Percentiles rank a stretch among this genome's conserved stretches.
phyloP scores from a whole-genome alignment of 2,797 vertebrate genomes.

The Alcedo quadribrachys region DNA sequence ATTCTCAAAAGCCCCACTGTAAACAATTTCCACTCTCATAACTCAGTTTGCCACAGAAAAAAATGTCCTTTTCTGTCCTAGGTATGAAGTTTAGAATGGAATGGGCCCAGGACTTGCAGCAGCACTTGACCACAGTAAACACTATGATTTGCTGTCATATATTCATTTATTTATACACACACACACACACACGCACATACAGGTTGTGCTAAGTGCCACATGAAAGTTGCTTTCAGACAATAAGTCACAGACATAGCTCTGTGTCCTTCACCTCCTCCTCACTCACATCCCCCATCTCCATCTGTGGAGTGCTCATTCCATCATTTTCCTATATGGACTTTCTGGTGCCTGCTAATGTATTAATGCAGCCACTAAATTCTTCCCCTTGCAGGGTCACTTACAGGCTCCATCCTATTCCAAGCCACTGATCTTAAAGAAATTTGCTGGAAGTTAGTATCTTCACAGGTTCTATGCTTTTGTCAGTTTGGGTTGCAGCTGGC shows the following conservation, averaged over 20 bases:
- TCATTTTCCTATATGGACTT: not conserved
- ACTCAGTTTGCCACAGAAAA: not conserved
- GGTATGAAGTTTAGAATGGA: not conserved
- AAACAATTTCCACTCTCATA: not conserved
- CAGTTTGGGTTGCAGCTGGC: not conserved
- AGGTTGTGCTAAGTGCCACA: not conserved
- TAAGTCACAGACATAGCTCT: not conserved
- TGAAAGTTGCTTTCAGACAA: not conserved
- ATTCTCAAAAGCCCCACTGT: not conserved
- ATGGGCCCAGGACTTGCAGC: not conserved
- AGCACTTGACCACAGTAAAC: not conserved
- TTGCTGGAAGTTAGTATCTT: not conserved
- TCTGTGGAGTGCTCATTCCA: not conserved
- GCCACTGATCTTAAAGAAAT: not conserved
- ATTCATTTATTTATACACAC: too few species aligned
- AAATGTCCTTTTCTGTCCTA: not conserved
- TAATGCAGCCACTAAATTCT: not conserved
- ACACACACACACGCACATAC: too few species aligned
- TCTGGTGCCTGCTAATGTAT: not conserved
- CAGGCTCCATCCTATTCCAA: not conserved
- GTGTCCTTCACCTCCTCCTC: not conserved
- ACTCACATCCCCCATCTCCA: not conserved
- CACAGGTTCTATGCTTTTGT: not conserved
- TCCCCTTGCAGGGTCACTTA: not conserved
- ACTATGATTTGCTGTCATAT: not conserved